phyloP scores from a whole-genome alignment of 2,113 vertebrate species.

The Phrynocephalus versicolor region DNA sequence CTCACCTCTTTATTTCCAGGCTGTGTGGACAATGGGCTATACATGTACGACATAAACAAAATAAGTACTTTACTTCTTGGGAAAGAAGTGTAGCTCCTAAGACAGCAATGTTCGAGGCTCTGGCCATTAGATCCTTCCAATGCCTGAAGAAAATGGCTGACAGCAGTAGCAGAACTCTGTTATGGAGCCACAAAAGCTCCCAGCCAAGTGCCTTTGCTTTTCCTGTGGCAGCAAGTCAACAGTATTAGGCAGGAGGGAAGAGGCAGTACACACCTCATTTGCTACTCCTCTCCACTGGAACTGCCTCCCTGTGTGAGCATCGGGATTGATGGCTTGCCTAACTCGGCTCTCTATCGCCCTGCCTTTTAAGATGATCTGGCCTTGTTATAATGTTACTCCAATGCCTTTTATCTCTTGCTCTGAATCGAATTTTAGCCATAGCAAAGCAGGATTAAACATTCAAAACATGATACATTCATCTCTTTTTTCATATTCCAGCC shows the following conservation, averaged over 20 bases:
- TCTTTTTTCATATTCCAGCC: constrained; percentile 52
- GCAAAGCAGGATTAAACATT: constrained; percentile 77
- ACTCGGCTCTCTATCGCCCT: background rate
- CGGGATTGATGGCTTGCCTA: background rate
- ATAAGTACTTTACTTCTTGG: background rate
- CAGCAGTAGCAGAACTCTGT: background rate
- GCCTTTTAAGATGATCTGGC: constrained; percentile 55
- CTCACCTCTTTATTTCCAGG: too few species aligned
- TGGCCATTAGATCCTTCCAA: background rate
- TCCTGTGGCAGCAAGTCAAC: too few species aligned
- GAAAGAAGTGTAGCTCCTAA: too few species aligned
- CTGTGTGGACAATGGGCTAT: too few species aligned
- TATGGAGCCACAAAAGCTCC: background rate
- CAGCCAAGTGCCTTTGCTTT: background rate
- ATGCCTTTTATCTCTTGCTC: constrained; percentile 69
- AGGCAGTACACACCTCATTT: background rate
- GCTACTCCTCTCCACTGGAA: constrained; percentile 2
- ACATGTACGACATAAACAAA: too few species aligned
- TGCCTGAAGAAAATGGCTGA: background rate
- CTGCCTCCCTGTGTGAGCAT: background rate
- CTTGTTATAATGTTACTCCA: constrained; percentile 43
- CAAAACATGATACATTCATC: constrained; percentile 68
- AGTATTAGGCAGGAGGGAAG: background rate
- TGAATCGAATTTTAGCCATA: constrained; percentile 64
- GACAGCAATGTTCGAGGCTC: background rate